Evolutionary conservation across 2,888 invertebrate genomes (phyloP), one percentile per base, ranked within the genome.

Genomic region (Chrysolina americana): DNA sequence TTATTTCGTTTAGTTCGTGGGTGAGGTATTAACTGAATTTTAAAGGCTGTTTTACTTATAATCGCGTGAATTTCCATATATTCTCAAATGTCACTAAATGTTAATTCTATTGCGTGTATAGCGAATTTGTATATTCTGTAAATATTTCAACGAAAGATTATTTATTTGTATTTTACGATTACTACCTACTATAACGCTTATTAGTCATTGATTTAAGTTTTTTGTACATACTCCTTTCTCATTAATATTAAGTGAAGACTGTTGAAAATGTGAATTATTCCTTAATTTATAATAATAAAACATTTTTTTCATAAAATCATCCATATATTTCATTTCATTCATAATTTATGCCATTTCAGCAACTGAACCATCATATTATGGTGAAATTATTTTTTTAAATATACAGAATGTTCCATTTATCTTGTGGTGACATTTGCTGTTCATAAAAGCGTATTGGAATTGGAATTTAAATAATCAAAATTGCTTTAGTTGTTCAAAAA

Each of bases 141-240:
- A 79, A 86, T 83, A 85, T 82, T 79, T 79, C 71, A 36, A 76
- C 68, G 48, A 70, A 73, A 72, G 71, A 70, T 77, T 85, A 85
- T 85, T 84, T 85, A 84, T 84, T 84, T 82, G 76, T 80, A 80
- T 72, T 74, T 76, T 81, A 82, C 78, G 71, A 77, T 75, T 79
- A 78, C 76, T 81, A 79, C 65, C 66, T 78, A 71, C 76, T 83
- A 82, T 81, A 85, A 86, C 87, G 87, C 87, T 87, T 87, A 86
- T 85, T 87, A 88, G 87, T 87, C 87, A 88, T 82, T 87, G 87
- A 77, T 85, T 85, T 85, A 85, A 86, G 83, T 79, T 79, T 74
- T 81, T 81, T 85, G 83, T 82, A 84, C 78, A 85, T 83, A 83
- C 77, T 82, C 79, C 79, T 77, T 76, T 78, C 73, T 79, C 80